Evolutionary conservation across 2,797 vertebrate species (phyloP).

Genomic region (Melanotaenia maccullochi): DNA sequence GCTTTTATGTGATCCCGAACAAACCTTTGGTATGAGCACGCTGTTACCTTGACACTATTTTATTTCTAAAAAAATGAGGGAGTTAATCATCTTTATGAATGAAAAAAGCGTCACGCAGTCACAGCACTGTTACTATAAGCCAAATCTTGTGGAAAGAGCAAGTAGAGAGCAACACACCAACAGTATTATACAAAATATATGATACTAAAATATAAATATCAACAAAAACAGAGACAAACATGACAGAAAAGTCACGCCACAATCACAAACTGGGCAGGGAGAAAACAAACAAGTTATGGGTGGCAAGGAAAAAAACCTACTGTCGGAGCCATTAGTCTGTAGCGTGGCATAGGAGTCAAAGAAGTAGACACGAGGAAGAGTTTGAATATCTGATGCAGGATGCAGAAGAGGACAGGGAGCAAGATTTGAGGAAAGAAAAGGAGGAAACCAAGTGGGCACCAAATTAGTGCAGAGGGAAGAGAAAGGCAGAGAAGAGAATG

Average conservation of each 20-base stretch:
- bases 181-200: neutral
- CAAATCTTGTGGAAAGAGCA: slow-evolving; percentile 30
- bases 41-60: slow-evolving; percentile 15
- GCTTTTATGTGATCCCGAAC: slow-evolving; percentile 52
- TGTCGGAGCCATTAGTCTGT: slow-evolving; percentile 89
- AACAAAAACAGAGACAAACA: slow-evolving; percentile 10
- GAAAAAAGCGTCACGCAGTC: slow-evolving; percentile 38
- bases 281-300: slow-evolving; percentile 8
- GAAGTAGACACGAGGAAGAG: slow-evolving; percentile 91
- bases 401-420: slow-evolving; percentile 25
- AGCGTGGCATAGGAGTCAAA: slow-evolving; percentile 89
- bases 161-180: slow-evolving; percentile 22
- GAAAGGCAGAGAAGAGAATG: slow-evolving; percentile 26
- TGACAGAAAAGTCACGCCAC: slow-evolving; percentile 23
- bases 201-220: slow-evolving; percentile 36
- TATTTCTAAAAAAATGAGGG: slow-evolving; percentile 29
- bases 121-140: slow-evolving; percentile 53
- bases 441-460: slow-evolving; percentile 29
- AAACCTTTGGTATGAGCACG: slow-evolving; percentile 41
- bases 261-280: slow-evolving; percentile 29
- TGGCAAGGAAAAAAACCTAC: slow-evolving; percentile 79
- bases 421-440: slow-evolving; percentile 25
- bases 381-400: slow-evolving; percentile 87
- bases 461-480: slow-evolving; percentile 32
- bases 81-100: slow-evolving; percentile 2